Percentiles rank a stretch among this genome's conserved stretches.
phyloP scores from a whole-genome alignment of 2,797 vertebrate species.

The Loris lydekkerianus region DNA sequence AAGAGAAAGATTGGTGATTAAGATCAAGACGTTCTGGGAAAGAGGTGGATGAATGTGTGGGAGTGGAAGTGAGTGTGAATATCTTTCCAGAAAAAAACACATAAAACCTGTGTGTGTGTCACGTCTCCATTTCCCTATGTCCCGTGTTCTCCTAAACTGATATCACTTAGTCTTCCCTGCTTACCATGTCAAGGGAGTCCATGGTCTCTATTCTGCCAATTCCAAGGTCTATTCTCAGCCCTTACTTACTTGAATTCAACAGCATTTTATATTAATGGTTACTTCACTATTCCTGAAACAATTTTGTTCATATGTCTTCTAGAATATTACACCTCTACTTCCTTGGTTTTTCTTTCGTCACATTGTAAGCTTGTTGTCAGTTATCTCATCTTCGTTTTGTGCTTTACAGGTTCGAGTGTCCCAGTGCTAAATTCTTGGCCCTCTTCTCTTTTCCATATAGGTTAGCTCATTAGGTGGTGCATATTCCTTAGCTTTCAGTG shows the following conservation, averaged over 20 bases:
- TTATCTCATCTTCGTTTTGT: not conserved
- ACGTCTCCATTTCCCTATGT: not conserved
- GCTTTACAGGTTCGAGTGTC: not conserved
- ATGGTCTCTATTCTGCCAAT: not conserved
- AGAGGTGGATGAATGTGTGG: not conserved
- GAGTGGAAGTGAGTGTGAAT: not conserved
- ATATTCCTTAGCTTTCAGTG: not conserved
- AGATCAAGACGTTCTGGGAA: not conserved
- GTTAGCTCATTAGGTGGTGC: not conserved
- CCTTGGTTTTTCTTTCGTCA: conserved; percentile 8
- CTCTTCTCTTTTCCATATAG: not conserved
- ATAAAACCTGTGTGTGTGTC: not conserved
- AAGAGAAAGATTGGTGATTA: not conserved
- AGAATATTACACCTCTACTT: not conserved
- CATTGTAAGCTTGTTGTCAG: not conserved
- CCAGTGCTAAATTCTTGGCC: not conserved
- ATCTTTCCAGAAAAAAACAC: not conserved
- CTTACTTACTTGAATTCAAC: not conserved
- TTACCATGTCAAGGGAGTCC: not conserved
- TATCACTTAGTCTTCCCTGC: not conserved
- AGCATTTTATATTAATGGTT: not conserved
- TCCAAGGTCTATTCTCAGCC: not conserved
- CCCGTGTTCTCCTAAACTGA: not conserved
- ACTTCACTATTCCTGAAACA: not conserved
- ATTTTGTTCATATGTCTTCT: not conserved